These are phyloP conservation scores for Falcunculus frontatus DNA, from an alignment of 2,113 vertebrate species.

Conservation along the genomic window DNA sequence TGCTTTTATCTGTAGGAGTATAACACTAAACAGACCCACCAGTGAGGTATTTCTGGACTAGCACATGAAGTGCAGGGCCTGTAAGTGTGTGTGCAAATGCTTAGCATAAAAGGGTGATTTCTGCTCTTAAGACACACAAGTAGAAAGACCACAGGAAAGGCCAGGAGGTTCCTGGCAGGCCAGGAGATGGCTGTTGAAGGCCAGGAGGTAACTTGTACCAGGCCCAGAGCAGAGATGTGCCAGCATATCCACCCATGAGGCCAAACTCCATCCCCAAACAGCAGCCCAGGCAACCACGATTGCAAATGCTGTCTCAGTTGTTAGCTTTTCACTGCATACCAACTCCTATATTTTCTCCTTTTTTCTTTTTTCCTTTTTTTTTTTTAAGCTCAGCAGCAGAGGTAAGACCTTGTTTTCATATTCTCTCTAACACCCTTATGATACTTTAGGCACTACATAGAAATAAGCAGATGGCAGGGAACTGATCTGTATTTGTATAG, in stretches of 20 bases:
- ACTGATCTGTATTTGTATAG: conserved; percentile 3
- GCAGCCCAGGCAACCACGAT: background rate
- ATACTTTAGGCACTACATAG: background rate
- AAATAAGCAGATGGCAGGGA: conserved; percentile 31
- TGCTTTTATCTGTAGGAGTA: background rate
- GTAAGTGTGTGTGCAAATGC: background rate
- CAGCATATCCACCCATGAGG: background rate
- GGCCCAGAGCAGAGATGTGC: background rate
- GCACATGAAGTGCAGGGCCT: background rate
- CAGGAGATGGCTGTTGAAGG: background rate
- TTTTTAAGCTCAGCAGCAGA: background rate
- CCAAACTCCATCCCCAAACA: background rate
- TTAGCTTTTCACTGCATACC: background rate
- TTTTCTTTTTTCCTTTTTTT: background rate
- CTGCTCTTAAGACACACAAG: background rate
- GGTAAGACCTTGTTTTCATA: conserved; percentile 18
- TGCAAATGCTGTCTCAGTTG: background rate
- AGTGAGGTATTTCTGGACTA: background rate
- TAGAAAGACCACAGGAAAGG: background rate
- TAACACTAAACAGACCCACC: background rate
- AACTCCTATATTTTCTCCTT: background rate
- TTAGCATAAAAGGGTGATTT: background rate
- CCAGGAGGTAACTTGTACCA: background rate
- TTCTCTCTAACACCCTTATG: background rate
- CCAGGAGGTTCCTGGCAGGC: background rate